Evolutionary conservation across 2,888 invertebrate genomes (phyloP).

Genomic region (Andrena camellia): DNA sequence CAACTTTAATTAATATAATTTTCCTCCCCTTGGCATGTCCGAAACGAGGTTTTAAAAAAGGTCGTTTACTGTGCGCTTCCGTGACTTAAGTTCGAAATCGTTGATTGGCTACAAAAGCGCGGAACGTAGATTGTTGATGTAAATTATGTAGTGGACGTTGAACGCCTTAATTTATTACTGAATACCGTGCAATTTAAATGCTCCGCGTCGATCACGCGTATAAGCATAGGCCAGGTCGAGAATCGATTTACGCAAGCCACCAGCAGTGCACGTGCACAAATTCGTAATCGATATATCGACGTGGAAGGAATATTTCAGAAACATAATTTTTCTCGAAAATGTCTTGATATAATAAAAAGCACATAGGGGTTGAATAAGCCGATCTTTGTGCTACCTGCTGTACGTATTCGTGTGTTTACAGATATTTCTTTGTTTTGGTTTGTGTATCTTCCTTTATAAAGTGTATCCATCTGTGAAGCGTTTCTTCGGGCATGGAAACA

Average conservation of each 20-base stretch:
- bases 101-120: conserved; percentile 36
- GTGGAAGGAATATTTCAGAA: conserved; percentile 36
- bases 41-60: not conserved
- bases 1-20: conserved; percentile 1
- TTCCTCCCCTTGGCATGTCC: not conserved
- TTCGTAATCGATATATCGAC: conserved; percentile 17
- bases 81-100: conserved; percentile 17
- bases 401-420: too few relatives aligned
- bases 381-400: too few relatives aligned
- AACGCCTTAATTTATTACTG: conserved; percentile 66
- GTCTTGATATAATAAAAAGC: conserved; percentile 1
- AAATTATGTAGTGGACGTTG: conserved; percentile 53
- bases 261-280: conserved; percentile 31
- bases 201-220: conserved; percentile 58
- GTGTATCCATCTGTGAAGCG: too few relatives aligned
- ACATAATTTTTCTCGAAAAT: not conserved
- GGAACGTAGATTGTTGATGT: conserved; percentile 35
- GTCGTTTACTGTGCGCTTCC: conserved; percentile 22
- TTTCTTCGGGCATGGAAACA: too few relatives aligned
- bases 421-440: too few relatives aligned
- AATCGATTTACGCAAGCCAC: conserved; percentile 55
- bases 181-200: conserved; percentile 63
- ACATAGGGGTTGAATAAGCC: not conserved
- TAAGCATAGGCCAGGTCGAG: conserved; percentile 27
- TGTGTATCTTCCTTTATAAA: too few relatives aligned